Evolutionary conservation across 2,797 vertebrate species (phyloP), one percentile per base, ranked within the genome.

Genomic region (Champsocephalus gunnari): DNA sequence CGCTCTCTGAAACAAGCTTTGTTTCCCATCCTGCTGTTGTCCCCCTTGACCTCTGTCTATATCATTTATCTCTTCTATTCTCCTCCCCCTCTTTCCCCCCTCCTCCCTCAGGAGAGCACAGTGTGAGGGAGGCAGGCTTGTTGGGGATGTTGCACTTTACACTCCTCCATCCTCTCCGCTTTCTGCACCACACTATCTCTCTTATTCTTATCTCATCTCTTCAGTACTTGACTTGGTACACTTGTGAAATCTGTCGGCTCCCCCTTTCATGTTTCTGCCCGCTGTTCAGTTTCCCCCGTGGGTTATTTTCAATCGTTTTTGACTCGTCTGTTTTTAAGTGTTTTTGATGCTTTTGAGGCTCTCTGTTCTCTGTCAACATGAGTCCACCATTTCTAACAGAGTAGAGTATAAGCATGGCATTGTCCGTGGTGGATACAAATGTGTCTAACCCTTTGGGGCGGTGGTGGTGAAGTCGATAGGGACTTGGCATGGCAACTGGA

Each of bases 51-150:
- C 70, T 61, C 50, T 71, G n/a, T 57, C 38, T 14, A 9, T 28
- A 7, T 63, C 59, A 21, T 63, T 24, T 61, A 24, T 67, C 13
- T 56, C 21, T 59, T 48, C 50, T 44, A 51, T 32, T 53, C 10
- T 4, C 13, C 51, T 19, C 28, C 34, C 11, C 21, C 34, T 45
- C 43, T 24, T 28, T 32, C 48, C 28, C 17, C 47, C 24, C 44
- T 32, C 48, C 28, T 10, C 47, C 24, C 44, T 51, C 11, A 19
- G 21, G 43, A 41, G 49, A 65, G 41, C 43, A n/a, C 34, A 50
- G 49, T 49, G 66, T n/a, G 54, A 59, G 28, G 3, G 58, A 67
- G 69, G 70, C 12, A 21, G 51, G 61, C 21, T 34, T 73, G 66
- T 49, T 50, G 11, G 21, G 45, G 34, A 49, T 43, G 32, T 32